Conservation (phyloP, 2,113 vertebrate genomes). For the Opisthocomus hoazin region DNA sequence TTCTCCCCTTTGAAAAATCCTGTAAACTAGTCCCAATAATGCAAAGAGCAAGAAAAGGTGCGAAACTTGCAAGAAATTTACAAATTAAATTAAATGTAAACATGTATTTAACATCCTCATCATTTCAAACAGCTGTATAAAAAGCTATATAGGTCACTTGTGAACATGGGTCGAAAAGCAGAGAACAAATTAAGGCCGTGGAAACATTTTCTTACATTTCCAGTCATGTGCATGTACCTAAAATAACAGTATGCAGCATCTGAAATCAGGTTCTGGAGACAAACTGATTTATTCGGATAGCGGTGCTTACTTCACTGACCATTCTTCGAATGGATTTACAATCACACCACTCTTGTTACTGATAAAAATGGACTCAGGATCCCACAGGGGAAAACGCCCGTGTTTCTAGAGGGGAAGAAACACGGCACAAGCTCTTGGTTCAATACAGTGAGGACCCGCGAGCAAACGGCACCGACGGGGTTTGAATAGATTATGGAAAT, state of each 20-base stretch:
- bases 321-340: neutral
- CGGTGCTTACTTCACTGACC: neutral
- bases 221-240: accelerated
- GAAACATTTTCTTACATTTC: neutral
- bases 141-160: neutral
- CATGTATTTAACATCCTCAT: neutral
- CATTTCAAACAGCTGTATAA: neutral
- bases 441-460: neutral
- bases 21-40: neutral
- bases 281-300: neutral
- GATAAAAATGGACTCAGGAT: neutral
- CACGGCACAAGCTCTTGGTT: accelerated
- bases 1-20: neutral
- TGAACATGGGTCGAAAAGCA: neutral
- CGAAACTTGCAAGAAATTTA: neutral
- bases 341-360: accelerated
- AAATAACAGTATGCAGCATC: neutral
- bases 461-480: accelerated
- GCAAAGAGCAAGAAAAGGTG: neutral
- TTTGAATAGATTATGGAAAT: neutral
- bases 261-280: neutral
- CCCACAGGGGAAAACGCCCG: neutral
- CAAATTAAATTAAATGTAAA: neutral
- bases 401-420: neutral
- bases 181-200: neutral